These are phyloP conservation scores for Cherax destructor DNA, from an alignment of 1,140 invertebrate species.

Conservation along the genomic window DNA sequence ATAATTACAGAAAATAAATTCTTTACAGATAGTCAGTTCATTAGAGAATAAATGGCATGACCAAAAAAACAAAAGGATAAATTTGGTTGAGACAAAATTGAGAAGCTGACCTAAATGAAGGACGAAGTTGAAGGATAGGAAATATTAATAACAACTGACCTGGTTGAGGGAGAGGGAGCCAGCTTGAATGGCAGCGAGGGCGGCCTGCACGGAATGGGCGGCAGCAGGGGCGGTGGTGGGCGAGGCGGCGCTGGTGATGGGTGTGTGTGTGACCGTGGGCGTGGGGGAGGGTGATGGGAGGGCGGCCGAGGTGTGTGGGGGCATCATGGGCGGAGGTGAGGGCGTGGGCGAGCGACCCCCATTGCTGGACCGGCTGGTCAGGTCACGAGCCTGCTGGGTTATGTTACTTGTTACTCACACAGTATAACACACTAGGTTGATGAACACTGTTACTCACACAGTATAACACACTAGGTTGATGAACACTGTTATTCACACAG, in stretches of 20 bases:
- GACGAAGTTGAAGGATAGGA: too few relatives aligned
- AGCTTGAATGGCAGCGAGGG: conserved; percentile 81
- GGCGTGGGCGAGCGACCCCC: conserved; percentile 65
- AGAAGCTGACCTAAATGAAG: too few relatives aligned
- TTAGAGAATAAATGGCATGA: too few relatives aligned
- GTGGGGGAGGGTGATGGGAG: conserved; percentile 68
- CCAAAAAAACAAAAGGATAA: too few relatives aligned
- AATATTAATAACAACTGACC: conserved; percentile 72
- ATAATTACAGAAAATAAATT: too few relatives aligned
- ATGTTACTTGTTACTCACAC: not conserved
- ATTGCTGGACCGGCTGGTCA: conserved; percentile 64
- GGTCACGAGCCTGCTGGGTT: conserved; percentile 56
- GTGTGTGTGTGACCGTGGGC: conserved; percentile 50
- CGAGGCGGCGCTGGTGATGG: conserved; percentile 43
- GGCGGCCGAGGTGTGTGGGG: conserved; percentile 50
- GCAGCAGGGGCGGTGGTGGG: conserved; percentile 41
- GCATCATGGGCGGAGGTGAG: conserved; percentile 65
- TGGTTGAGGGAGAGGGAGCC: conserved; percentile 79
- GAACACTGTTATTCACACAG: not conserved
- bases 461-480: too few relatives aligned
- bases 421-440: too few relatives aligned
- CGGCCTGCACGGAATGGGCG: conserved; percentile 78
- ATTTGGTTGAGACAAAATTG: too few relatives aligned
- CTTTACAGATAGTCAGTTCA: too few relatives aligned
- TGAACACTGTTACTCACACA: too few relatives aligned